Conservation (phyloP, 37 sponge, comb jelly and placozoan species). For the Beroe ovata region DNA sequence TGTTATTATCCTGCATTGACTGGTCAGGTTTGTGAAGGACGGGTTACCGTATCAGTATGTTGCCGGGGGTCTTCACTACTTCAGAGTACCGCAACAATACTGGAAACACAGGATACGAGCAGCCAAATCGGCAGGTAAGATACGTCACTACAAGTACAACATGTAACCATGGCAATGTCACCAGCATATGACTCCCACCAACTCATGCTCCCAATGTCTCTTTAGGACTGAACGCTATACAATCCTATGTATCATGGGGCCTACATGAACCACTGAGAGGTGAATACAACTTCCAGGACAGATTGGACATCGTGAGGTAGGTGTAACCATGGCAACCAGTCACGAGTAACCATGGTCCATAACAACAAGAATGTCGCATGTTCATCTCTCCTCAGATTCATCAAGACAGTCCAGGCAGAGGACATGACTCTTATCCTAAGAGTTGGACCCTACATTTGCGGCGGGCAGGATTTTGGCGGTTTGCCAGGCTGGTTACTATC, state of each 20-base stretch:
- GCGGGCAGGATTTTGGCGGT: slow-evolving; percentile 3
- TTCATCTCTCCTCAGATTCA: slow-evolving; percentile 11
- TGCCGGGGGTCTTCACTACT: slow-evolving; percentile 25
- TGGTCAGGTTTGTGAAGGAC: slow-evolving; percentile 55
- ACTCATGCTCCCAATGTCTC: too few relatives aligned
- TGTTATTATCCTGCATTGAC: not conserved
- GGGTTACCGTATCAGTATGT: slow-evolving; percentile 3
- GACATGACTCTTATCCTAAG: slow-evolving; percentile 41
- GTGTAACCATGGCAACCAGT: not conserved
- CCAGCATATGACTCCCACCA: too few relatives aligned
- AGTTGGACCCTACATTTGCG: slow-evolving; percentile 45
- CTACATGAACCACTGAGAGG: slow-evolving; percentile 11
- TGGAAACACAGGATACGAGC: not conserved
- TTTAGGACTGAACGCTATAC: slow-evolving; percentile 36
- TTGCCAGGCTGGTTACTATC: slow-evolving; percentile 18
- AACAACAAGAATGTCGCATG: too few relatives aligned
- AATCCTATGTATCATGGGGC: slow-evolving; percentile 9
- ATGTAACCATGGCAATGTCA: too few relatives aligned
- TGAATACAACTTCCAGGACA: not conserved
- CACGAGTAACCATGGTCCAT: too few relatives aligned
- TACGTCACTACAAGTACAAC: too few relatives aligned
- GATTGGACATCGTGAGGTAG: slow-evolving; percentile 34
- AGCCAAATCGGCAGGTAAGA: slow-evolving; percentile 30
- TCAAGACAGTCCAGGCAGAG: slow-evolving; percentile 1
- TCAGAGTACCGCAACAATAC: not conserved